Percentiles rank a stretch among this genome's conserved stretches.
Conservation (phyloP, 1,140 invertebrate species). For the Ips nitidus region DNA sequence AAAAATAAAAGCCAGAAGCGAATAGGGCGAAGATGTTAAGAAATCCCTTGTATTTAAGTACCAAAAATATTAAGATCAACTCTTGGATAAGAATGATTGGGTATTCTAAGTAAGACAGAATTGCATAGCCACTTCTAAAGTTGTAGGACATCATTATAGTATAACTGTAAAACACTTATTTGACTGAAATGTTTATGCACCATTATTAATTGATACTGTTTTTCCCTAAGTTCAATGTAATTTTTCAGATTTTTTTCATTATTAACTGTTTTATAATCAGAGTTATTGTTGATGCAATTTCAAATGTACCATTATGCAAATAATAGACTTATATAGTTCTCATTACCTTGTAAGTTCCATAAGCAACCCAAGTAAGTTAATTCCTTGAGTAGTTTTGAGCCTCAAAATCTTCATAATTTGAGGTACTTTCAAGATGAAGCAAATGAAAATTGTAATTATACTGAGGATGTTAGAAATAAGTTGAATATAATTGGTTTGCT, state of each 20-base stretch:
- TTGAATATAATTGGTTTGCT: conserved; percentile 44
- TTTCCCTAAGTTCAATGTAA: neutral
- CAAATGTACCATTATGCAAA: no score
- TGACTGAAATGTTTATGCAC: neutral
- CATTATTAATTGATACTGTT: no score
- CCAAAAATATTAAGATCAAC: conserved; percentile 65
- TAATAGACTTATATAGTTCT: neutral
- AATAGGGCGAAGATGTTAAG: conserved; percentile 53
- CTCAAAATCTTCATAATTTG: conserved; percentile 65
- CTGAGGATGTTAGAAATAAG: conserved; percentile 62
- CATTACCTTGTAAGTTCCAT: conserved; percentile 68
- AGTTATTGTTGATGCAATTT: no score
- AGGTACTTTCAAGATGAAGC: conserved; percentile 69
- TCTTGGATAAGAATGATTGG: conserved; percentile 70
- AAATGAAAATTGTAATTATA: conserved; percentile 65
- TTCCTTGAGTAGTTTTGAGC: conserved; percentile 61
- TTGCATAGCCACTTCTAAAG: conserved; percentile 65
- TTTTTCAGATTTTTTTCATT: neutral
- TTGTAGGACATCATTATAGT: conserved; percentile 71
- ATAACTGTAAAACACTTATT: conserved; percentile 58
- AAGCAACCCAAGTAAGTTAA: conserved; percentile 63
- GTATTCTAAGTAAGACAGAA: conserved; percentile 72
- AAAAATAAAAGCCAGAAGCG: conserved; percentile 55
- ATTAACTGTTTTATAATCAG: no score
- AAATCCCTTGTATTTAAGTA: conserved; percentile 61